A percentile compares a stretch with the other conserved stretches of the same genome.
Conservation (phyloP, 2,797 vertebrate species). For the Arctocebus calabarensis region DNA sequence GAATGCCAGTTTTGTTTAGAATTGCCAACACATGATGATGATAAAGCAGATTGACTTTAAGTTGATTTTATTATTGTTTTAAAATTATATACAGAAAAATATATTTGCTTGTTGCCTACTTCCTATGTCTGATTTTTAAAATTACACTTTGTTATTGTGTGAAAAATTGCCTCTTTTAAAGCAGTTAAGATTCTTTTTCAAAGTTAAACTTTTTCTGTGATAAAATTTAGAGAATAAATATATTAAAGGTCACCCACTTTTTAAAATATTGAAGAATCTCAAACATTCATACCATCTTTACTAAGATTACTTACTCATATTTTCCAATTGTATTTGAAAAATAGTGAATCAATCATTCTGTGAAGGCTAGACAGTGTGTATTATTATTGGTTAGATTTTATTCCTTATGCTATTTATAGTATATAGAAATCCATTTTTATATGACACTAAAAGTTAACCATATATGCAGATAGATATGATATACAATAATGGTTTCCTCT, state of each 20-base stretch:
- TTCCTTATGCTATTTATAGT: neutral
- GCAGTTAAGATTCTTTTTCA: neutral
- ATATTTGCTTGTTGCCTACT: neutral
- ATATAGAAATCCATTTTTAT: neutral
- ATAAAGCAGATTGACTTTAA: neutral
- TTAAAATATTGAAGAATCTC: neutral
- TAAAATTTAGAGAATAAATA: neutral
- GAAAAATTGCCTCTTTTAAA: neutral
- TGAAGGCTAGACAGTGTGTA: neutral
- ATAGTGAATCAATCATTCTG: slow-evolving; percentile 1
- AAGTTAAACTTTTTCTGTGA: slow-evolving; percentile 15
- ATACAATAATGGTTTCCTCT: neutral
- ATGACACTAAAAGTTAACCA: neutral
- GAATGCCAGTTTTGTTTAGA: neutral
- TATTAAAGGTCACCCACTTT: neutral
- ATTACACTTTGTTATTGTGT: neutral
- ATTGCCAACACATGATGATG: neutral
- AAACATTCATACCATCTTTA: neutral
- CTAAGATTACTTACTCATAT: neutral
- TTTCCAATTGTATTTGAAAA: slow-evolving; percentile 23
- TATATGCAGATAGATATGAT: neutral
- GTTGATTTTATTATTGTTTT: neutral
- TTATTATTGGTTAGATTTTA: slow-evolving; percentile 18
- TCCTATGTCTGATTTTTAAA: neutral
- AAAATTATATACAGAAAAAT: neutral